A percentile compares a stretch with the other conserved stretches of the same genome.
phyloP scores from a whole-genome alignment of 2,113 vertebrate genomes.

The Leptodactylus fuscus region DNA sequence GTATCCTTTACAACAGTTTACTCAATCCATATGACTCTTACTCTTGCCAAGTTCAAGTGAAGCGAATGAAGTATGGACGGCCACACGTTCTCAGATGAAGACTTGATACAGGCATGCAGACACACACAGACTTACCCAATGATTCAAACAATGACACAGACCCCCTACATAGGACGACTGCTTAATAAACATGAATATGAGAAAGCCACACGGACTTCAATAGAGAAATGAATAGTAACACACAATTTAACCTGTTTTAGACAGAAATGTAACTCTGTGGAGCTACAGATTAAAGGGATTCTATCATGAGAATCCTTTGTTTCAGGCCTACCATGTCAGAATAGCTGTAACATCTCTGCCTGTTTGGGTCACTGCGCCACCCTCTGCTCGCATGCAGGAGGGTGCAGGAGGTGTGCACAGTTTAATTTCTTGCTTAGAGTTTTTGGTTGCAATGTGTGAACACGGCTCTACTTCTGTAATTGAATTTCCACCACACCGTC shows the following conservation, averaged over 20 bases:
- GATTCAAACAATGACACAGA: constrained; percentile 47
- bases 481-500: no score
- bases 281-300: no score
- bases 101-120: constrained; percentile 34
- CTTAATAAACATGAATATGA: constrained; percentile 16
- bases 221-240: neutral
- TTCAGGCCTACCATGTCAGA: no score
- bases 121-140: constrained; percentile 21
- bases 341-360: no score
- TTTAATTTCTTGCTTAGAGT: no score
- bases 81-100: constrained; percentile 40
- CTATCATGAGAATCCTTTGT: no score
- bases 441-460: no score
- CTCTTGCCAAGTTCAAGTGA: constrained; percentile 15
- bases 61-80: constrained; percentile 6
- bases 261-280: neutral
- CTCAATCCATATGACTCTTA: constrained; percentile 30
- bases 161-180: constrained; percentile 28
- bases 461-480: no score
- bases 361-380: no score
- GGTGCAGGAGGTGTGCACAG: no score
- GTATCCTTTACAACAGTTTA: constrained; percentile 36
- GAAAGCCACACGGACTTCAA: neutral
- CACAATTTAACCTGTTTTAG: neutral
- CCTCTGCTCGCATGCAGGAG: no score